Evolutionary conservation across 2,113 vertebrate species (phyloP), one percentile per base, ranked within the genome.

Genomic region (Riparia riparia): DNA sequence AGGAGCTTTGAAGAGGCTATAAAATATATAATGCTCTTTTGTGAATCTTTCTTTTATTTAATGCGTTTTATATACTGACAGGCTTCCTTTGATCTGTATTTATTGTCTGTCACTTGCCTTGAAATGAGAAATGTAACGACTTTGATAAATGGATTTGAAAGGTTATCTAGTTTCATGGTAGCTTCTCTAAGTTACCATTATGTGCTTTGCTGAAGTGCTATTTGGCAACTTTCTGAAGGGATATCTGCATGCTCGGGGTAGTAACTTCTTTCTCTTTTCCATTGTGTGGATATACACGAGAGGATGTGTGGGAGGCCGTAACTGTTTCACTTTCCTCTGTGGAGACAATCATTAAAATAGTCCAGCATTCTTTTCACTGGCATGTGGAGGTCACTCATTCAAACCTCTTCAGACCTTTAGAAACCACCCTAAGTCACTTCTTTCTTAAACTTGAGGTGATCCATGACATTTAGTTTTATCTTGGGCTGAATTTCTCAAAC

Each of bases 11-110:
- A 94, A 83, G 34, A 82, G 21, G 8, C 17, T 79, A n/a, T 66
- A 74, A 86, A 95, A 92, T 61, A 39, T 28, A 76, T 56, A 72
- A 61, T 37, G 28, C 25, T 70, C 63, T 90, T 95, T 82, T 51
- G 56, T 61, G 61, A 85, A 74, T 77, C 63, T 50, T 77, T 86
- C n/a, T 86, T 91, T 86, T 49, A 82, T 95, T 91, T 91, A 82
- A 92, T 93, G 66, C 12, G 69, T 86, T 94, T 89, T 73, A 85
- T 86, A 63, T 86, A 72, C 44, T 58, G 64, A 54, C 58, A 90
- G 82, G 24, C 54, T 94, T 95, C 64, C 87, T 95, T 96, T 93
- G 82, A 83, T 93, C 87, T 95, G 26, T 95, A 92, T 96, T 96
- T 97, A 76, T 90, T 95, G 79, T 85, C 73, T 83, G 45, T 68